phyloP scores from a whole-genome alignment of 2,113 vertebrate genomes.

The Melanocharis versteri region DNA sequence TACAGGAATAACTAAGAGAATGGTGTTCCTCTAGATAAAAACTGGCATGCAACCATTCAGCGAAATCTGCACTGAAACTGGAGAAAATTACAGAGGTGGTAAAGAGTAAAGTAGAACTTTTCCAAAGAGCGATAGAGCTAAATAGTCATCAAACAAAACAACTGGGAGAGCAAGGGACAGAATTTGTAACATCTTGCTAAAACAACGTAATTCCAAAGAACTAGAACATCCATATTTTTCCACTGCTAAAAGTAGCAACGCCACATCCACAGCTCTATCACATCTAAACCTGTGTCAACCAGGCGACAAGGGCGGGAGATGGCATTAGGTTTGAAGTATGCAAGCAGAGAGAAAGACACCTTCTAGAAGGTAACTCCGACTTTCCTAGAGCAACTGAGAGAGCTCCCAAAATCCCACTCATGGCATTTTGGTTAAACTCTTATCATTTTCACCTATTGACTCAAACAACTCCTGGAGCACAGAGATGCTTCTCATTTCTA shows the following conservation, averaged over 20 bases:
- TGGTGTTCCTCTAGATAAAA: background rate
- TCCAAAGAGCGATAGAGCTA: background rate
- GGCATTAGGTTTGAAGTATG: background rate
- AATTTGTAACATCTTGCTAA: background rate
- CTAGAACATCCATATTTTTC: background rate
- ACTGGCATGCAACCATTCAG: background rate
- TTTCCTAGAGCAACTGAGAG: background rate
- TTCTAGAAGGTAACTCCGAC: background rate
- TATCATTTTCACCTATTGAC: background rate
- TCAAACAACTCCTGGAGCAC: background rate
- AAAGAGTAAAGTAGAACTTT: background rate
- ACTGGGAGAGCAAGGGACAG: background rate
- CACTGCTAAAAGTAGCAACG: background rate
- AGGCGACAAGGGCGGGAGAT: rapidly evolving
- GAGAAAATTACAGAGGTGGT: background rate
- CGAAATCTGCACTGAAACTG: background rate
- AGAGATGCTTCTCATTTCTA: background rate
- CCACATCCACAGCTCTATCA: background rate
- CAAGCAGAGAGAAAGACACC: background rate
- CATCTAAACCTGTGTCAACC: background rate
- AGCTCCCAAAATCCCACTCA: background rate
- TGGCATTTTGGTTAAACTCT: background rate
- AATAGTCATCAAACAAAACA: background rate
- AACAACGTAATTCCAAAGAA: background rate
- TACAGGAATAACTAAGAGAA: background rate